Evolutionary conservation across 2,797 vertebrate genomes (phyloP).

Genomic region (Catharus ustulatus): DNA sequence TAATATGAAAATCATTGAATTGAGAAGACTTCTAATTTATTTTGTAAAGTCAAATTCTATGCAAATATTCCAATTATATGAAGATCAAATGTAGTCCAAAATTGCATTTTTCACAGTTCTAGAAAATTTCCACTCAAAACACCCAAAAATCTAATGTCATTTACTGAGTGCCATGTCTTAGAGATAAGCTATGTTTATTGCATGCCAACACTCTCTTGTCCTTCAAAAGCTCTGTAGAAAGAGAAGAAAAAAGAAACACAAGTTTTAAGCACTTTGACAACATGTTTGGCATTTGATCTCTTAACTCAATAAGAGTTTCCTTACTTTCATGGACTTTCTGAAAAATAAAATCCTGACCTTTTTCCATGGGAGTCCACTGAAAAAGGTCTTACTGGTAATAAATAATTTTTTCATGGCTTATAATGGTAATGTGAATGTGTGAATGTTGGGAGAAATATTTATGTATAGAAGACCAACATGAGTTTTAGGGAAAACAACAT

Average conservation of each 20-base stretch:
- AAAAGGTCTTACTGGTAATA: neutral
- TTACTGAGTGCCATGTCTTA: neutral
- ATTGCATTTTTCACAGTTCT: neutral
- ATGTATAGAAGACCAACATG: neutral
- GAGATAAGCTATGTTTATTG: neutral
- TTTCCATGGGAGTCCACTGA: neutral
- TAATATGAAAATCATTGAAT: neutral
- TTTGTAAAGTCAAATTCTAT: neutral
- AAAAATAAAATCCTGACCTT: neutral
- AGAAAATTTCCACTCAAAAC: neutral
- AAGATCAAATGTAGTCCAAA: neutral
- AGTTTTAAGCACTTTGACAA: neutral
- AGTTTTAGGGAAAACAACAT: neutral
- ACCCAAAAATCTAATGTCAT: neutral
- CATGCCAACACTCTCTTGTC: neutral
- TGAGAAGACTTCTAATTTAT: neutral
- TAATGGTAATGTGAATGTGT: fast-evolving
- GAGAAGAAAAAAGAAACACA: neutral
- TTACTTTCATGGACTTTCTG: neutral
- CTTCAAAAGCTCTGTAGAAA: neutral
- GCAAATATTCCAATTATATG: neutral
- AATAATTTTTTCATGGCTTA: neutral
- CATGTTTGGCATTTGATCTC: neutral
- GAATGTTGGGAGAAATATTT: neutral
- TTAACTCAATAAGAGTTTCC: neutral